Base-by-base conservation (phyloP, 2,113 vertebrate genomes). In the Melanerpes formicivorus region DNA sequence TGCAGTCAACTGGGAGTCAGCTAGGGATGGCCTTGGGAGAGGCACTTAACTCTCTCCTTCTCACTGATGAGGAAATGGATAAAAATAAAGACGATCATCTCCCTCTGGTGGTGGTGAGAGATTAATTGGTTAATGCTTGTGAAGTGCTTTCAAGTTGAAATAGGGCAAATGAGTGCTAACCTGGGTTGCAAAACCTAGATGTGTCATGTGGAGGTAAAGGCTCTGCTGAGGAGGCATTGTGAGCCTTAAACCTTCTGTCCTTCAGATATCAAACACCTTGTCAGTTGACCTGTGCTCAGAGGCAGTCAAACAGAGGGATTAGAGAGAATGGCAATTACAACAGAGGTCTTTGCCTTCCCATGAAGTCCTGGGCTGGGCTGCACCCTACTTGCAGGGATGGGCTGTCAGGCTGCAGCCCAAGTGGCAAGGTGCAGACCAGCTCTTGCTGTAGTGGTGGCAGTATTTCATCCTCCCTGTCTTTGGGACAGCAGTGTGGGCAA, bases 71-170 rank as follows among this genome's bases (percentile, higher is more conserved):
- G 65, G 62, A 91, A 87, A 90, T 26, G 84, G 82, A 93, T 95
- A 93, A 93, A 95, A 95, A 82, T 80, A 77, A 92, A 92, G 87
- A 72, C 87, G 91, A 44, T 96, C 44, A 22, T 62, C 65, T 91
- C 65, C 69, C 84, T 78, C 2, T 2, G 34, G 91, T 79, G 73
- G 73, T 73, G 93, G 79, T 18, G 69, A 94, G 94, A 90, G 93
- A 93, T 96, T 96, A 96, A 95, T 88, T 94, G 84, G 90, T 94
- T 95, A 90, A 88, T 86, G 82, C 67, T 90, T 65, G 65, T 12
- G 4, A 83, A 90, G 90, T 56, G 54, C 96, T 96, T 95, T 94
- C 94, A 95, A 96, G 95, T 90, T 75, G 76, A 94, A 93, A 88
- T 87, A 71, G 67, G 82, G 54, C 84, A 92, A 84, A 71, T 85